A percentile compares a stretch with the other conserved stretches of the same genome.
Evolutionary conservation across 2,113 vertebrate species (phyloP).

Genomic region (Chlamydotis undulata): DNA sequence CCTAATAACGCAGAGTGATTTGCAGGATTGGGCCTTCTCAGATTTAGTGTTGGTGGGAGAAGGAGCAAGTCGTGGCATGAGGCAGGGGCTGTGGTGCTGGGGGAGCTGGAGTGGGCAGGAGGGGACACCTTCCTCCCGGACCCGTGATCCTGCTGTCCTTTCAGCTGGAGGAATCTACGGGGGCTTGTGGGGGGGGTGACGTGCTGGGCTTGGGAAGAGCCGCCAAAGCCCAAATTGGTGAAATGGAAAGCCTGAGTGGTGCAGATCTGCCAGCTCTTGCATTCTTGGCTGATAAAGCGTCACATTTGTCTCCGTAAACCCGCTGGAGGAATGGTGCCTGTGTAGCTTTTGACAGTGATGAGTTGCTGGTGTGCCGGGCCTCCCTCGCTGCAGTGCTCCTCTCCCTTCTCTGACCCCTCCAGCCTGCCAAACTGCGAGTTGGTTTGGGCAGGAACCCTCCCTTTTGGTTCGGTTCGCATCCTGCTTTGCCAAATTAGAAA

Average conservation of each 20-base stretch:
- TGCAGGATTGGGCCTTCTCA: background rate
- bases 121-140: fast-evolving
- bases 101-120: background rate
- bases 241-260: background rate
- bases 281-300: background rate
- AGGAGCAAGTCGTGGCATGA: background rate
- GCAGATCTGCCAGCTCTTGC: background rate
- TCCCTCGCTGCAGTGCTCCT: background rate
- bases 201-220: background rate
- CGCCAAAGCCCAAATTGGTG: background rate
- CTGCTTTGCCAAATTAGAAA: background rate
- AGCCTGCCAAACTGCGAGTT: fast-evolving
- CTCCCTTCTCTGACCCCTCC: background rate
- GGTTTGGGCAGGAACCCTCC: background rate
- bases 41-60: background rate
- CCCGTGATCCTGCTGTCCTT: background rate
- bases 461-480: background rate
- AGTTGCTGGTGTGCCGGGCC: background rate
- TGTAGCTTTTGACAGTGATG: background rate
- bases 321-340: background rate
- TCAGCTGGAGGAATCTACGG: background rate
- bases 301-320: background rate
- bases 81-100: fast-evolving
- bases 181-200: background rate
- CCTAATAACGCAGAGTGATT: background rate